These are phyloP conservation scores for Eurosta solidaginis DNA, from an alignment of 1,140 invertebrate genomes.

Conservation along the genomic window DNA sequence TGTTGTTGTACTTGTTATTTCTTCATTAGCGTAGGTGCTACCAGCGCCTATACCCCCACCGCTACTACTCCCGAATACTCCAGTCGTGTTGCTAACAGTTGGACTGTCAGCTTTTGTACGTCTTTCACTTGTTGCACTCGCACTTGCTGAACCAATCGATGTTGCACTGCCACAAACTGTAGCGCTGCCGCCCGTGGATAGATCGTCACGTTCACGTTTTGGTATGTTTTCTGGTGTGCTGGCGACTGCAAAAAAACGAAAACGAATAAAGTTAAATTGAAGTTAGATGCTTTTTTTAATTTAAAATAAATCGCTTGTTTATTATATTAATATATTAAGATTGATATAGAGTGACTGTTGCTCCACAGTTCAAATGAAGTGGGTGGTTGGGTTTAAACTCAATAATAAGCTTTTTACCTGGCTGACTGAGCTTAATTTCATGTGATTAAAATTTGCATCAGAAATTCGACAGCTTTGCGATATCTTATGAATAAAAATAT, in stretches of 20 bases:
- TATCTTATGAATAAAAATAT: too few relatives aligned
- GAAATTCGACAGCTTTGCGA: too few relatives aligned
- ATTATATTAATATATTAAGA: too few relatives aligned
- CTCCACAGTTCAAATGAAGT: too few relatives aligned
- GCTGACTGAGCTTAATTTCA: too few relatives aligned
- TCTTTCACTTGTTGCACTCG: neutral
- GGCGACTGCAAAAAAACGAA: slow-evolving; percentile 63
- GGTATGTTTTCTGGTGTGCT: slow-evolving; percentile 66
- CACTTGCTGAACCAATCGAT: slow-evolving; percentile 34
- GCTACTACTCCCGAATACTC: slow-evolving; percentile 34
- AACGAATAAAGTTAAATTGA: neutral
- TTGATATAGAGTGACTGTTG: neutral
- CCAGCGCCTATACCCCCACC: slow-evolving; percentile 33
- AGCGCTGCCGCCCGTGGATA: neutral
- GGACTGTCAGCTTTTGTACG: slow-evolving; percentile 37
- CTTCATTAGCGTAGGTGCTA: neutral
- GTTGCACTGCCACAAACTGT: slow-evolving; percentile 11
- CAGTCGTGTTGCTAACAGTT: slow-evolving; percentile 34
- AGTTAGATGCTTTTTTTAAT: neutral
- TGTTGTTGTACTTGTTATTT: slow-evolving; percentile 1
- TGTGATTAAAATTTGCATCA: too few relatives aligned
- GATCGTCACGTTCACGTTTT: slow-evolving; percentile 63
- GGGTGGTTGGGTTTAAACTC: too few relatives aligned
- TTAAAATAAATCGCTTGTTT: too few relatives aligned
- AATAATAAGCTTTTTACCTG: too few relatives aligned